Percentiles rank a stretch among this genome's conserved stretches.
These are phyloP conservation scores for Pollenia griseotomentosa DNA, from an alignment of 2,888 invertebrate genomes.

Conservation along the genomic window DNA sequence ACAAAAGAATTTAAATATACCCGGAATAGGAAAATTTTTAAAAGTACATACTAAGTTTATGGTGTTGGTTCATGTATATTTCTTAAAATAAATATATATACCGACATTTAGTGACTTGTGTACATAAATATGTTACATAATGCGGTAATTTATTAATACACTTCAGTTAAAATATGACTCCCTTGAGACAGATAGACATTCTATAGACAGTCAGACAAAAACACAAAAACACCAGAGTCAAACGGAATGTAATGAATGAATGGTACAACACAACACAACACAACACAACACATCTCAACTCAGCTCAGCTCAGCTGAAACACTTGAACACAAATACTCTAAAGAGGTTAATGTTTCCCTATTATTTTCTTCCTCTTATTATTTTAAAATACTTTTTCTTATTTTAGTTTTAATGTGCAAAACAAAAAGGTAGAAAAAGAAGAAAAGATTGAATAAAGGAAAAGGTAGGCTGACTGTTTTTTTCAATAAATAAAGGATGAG, in stretches of 20 bases:
- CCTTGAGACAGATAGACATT: slow-evolving; percentile 70
- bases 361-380: slow-evolving; percentile 16
- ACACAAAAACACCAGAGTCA: slow-evolving; percentile 41
- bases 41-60: background rate
- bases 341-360: slow-evolving; percentile 30
- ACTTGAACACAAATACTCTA: slow-evolving; percentile 20
- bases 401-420: slow-evolving; percentile 45
- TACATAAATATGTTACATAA: slow-evolving; percentile 69
- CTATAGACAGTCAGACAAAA: slow-evolving; percentile 50
- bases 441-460: slow-evolving; percentile 18
- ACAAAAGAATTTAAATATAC: background rate
- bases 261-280: slow-evolving; percentile 35
- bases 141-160: slow-evolving; percentile 74
- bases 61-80: background rate
- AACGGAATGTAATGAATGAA: slow-evolving; percentile 43
- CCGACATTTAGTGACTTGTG: slow-evolving; percentile 63
- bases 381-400: slow-evolving; percentile 22
- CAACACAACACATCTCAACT: slow-evolving; percentile 24
- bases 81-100: background rate
- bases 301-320: slow-evolving; percentile 25
- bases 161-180: slow-evolving; percentile 71
- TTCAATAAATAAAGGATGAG: slow-evolving; percentile 63
- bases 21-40: background rate
- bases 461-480: slow-evolving; percentile 46
- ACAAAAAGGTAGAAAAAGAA: background rate